Conservation (phyloP, 1,140 invertebrate genomes). For the Heliconius eleuchia region DNA sequence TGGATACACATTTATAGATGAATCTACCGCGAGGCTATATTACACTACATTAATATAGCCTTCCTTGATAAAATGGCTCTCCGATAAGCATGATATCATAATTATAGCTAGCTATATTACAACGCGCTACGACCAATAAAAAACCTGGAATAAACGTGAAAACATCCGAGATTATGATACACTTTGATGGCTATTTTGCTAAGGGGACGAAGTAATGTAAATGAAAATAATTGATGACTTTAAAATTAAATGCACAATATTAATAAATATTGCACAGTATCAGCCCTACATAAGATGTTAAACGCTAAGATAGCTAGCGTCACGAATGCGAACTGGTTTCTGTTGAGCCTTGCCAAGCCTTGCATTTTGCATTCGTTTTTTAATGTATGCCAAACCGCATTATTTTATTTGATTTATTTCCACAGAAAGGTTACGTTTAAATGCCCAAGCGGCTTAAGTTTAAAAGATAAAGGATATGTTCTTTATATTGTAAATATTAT, state of each 20-base stretch:
- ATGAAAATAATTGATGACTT: background rate
- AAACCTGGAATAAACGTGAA: too few relatives aligned
- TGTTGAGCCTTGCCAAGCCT: slow-evolving; percentile 17
- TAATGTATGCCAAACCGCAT: slow-evolving; percentile 37
- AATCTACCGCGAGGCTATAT: too few relatives aligned
- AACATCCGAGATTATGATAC: too few relatives aligned
- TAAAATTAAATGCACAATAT: background rate
- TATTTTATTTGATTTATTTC: slow-evolving; percentile 35
- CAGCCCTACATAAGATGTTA: slow-evolving; percentile 14
- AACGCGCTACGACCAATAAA: too few relatives aligned
- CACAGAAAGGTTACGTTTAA: slow-evolving; percentile 17
- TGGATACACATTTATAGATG: too few relatives aligned
- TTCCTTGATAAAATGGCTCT: too few relatives aligned
- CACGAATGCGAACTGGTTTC: slow-evolving; percentile 34
- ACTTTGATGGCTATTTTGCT: too few relatives aligned
- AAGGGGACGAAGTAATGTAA: background rate
- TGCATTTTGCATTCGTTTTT: slow-evolving; percentile 39
- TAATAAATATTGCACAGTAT: background rate
- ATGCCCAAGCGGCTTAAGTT: background rate
- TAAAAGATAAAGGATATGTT: background rate
- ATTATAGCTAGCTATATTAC: too few relatives aligned
- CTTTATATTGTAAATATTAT: background rate
- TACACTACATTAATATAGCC: too few relatives aligned
- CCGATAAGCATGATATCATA: too few relatives aligned
- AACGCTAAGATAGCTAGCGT: slow-evolving; percentile 17